These are phyloP conservation scores for Eupithecia tripunctaria DNA, from an alignment of 2,888 invertebrate genomes.

Conservation along the genomic window DNA sequence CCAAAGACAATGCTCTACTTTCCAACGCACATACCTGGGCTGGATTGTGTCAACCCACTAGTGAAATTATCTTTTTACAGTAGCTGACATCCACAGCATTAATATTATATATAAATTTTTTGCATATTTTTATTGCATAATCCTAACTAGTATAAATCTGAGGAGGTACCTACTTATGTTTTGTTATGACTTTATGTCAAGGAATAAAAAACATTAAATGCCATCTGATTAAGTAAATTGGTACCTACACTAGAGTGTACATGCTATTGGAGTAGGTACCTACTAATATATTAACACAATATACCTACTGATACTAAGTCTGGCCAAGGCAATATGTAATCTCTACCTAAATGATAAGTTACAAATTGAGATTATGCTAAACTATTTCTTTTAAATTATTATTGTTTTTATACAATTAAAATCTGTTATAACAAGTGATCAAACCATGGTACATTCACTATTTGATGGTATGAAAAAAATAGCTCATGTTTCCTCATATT, in stretches of 20 bases:
- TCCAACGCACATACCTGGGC: conserved; percentile 34
- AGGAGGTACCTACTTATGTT: too few species aligned
- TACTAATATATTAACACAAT: not conserved
- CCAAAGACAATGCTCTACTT: conserved; percentile 65
- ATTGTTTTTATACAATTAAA: not conserved
- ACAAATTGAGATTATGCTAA: not conserved
- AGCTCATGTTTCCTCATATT: fast-evolving
- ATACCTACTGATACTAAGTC: not conserved
- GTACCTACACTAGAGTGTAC: not conserved
- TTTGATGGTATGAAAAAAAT: not conserved
- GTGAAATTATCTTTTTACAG: not conserved
- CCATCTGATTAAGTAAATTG: not conserved
- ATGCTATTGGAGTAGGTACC: not conserved
- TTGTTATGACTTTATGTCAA: not conserved
- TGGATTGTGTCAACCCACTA: not conserved
- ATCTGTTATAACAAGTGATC: not conserved
- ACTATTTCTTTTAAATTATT: not conserved
- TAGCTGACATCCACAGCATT: not conserved
- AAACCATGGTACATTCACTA: not conserved
- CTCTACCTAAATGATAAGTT: not conserved
- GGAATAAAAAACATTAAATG: not conserved
- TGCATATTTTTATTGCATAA: not conserved
- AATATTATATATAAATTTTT: not conserved
- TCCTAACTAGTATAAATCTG: not conserved
- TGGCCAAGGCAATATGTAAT: not conserved